Percentiles rank a stretch among this genome's conserved stretches.
Conservation (phyloP, 2,797 vertebrate species). For the Fistularia tabacaria region DNA sequence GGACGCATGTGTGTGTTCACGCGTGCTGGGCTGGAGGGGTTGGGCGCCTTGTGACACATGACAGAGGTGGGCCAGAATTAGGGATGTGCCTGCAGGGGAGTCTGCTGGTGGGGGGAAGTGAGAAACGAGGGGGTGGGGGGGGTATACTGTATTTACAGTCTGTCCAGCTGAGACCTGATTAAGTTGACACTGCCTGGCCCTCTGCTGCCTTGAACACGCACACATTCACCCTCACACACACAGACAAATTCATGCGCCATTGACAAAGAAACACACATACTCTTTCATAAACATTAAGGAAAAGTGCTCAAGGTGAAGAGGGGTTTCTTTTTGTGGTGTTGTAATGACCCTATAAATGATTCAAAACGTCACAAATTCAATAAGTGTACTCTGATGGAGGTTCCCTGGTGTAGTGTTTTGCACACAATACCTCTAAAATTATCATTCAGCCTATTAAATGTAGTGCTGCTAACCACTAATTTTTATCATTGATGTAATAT, state of each 20-base stretch:
- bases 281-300: no score
- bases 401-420: no score
- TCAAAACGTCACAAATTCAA: constrained; percentile 46
- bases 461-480: no score
- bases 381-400: not conserved
- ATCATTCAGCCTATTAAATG: no score
- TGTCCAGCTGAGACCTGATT: constrained; percentile 68
- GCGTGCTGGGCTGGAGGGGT: constrained; percentile 43
- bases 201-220: constrained; percentile 10
- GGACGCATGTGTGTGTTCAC: constrained; percentile 38
- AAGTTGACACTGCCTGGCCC: constrained; percentile 43
- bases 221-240: constrained; percentile 14
- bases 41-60: constrained; percentile 55
- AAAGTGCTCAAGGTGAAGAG: constrained; percentile 46
- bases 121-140: constrained; percentile 13
- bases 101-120: constrained; percentile 12
- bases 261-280: not conserved
- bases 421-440: no score
- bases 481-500: no score
- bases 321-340: constrained; percentile 41
- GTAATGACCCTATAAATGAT: constrained; percentile 57
- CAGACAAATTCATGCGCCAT: not conserved
- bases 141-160: constrained; percentile 71
- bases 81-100: constrained; percentile 37
- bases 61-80: constrained; percentile 63